Base-by-base conservation (phyloP, 1,140 invertebrate species). In the Trypoxylus dichotomus region DNA sequence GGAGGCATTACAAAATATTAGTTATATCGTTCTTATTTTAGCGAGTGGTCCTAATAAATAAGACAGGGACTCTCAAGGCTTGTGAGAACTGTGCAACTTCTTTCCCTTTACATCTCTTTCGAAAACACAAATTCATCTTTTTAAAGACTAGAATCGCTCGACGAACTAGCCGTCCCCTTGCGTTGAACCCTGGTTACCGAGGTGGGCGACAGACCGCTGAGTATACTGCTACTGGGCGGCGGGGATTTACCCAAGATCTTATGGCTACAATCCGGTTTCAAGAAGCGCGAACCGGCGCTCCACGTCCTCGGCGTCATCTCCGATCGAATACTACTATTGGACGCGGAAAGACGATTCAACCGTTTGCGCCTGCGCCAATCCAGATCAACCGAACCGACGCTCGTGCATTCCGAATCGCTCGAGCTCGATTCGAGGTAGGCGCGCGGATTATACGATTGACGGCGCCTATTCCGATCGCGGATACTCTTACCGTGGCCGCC, bases 391-490 rank as follows among this genome's bases (percentile, higher is more conserved):
- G 85, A 86, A 19, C 85, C 85, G 29, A 85, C 77, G 76, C 84
- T 85, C 37, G 84, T 82, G 76, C 85, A 86, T 21, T 78, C 79
- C 58, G 80, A 83, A 27, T 84, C 84, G 74, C 83, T 85, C 2
- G 85, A 86, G 85, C 83, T 88, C 82, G 75, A 88, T 82, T 82
- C 88, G 8, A 84, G 73, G 85, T 85, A 81, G 79, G 86, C 85
- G 84, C 87, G 82, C 15, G 89, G 89, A 84, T 90, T 90, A 80
- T 90, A 90, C 37, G 88, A 89, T 74, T 89, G 86, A 6, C 89
- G 82, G 6, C 89, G 82, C 5, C 89, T 79, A 24, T 89, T 90
- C 19, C 89, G 83, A 29, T 89, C 89, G 25, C 87, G 83, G 41
- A 89, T 87, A 74, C 84, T 85, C 75, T 82, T 82, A 13, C 83